Evolutionary conservation across 2,888 invertebrate species (phyloP).

Genomic region (Eupithecia pulchellata): DNA sequence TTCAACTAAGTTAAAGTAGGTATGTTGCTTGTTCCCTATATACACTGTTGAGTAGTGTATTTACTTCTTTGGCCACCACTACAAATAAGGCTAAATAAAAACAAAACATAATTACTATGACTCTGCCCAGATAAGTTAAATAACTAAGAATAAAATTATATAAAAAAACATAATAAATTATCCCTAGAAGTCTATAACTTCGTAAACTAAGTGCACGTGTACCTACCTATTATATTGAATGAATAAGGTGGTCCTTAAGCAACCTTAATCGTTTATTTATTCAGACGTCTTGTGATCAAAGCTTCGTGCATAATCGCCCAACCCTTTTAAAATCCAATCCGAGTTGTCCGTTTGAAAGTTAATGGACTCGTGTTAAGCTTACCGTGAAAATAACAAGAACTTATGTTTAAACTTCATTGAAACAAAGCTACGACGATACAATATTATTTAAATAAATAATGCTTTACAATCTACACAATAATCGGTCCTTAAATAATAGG

Average conservation of each 20-base stretch:
- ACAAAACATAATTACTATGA: no score
- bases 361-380: slow-evolving; percentile 25
- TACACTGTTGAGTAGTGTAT: no score
- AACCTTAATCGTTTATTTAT: slow-evolving; percentile 22
- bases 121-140: no score
- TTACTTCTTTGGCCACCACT: no score
- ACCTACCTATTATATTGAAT: neutral
- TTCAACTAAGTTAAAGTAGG: no score
- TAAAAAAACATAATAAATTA: no score
- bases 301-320: slow-evolving; percentile 29
- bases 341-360: slow-evolving; percentile 22
- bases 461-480: no score
- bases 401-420: slow-evolving; percentile 20
- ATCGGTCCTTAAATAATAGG: neutral
- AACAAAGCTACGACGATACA: neutral
- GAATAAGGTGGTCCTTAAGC: neutral
- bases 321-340: slow-evolving; percentile 27
- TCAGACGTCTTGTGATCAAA: slow-evolving; percentile 23
- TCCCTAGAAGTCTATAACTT: no score
- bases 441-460: neutral
- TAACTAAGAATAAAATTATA: no score
- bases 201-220: no score
- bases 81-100: no score
- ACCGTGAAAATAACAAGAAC: slow-evolving; percentile 34
- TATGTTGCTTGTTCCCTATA: no score